Evolutionary conservation across 2,113 vertebrate species (phyloP), one percentile per base, ranked within the genome.

Genomic region (Gracilinanus agilis): DNA sequence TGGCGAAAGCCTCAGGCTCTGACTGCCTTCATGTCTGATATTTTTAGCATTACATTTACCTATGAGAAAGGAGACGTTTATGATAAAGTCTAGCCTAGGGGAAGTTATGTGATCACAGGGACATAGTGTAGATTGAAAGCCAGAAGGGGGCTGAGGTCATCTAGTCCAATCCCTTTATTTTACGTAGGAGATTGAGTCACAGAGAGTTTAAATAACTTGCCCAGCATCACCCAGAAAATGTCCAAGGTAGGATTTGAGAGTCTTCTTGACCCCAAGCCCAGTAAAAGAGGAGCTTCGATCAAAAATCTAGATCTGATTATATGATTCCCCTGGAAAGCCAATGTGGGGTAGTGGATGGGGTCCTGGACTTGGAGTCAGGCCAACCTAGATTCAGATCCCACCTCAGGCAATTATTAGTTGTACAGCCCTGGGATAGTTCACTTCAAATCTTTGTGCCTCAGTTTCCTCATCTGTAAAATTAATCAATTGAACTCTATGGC

Each of bases 1-100:
- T 67, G 58, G 34, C 55, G 88, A 44, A 56, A 83, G 55, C 56
- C 58, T 89, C 55, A 54, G 90, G 75, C 95, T 95, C 96, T 95
- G 55, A 93, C 8, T 92, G 90, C 91, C 94, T 93, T 96, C 83
- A 94, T 91, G 61, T 83, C 96, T 92, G 55, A 90, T 96, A 94
- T 95, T 95, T 96, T 93, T 92, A 93, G 40, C 90, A 91, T 40
- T 92, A 34, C 27, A 54, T 75, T 91, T 94, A 90, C 93, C 55
- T 92, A 53, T 44, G 34, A 91, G 90, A 96, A 53, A 40, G 7
- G 19, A 83, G 67, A 83, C 67, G 40, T 83, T 83, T 40, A 83
- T 40, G 19, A 83, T 2, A 21, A 23, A 40, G 67, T 83, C n/a
- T 9, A 40, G n/a, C 19, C 67, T 83, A 40, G 19, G 34, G 67